Percentiles rank a stretch among this genome's conserved stretches.
These are phyloP conservation scores for Nomada lathburiana DNA, from an alignment of 2,888 invertebrate genomes.

Conservation along the genomic window DNA sequence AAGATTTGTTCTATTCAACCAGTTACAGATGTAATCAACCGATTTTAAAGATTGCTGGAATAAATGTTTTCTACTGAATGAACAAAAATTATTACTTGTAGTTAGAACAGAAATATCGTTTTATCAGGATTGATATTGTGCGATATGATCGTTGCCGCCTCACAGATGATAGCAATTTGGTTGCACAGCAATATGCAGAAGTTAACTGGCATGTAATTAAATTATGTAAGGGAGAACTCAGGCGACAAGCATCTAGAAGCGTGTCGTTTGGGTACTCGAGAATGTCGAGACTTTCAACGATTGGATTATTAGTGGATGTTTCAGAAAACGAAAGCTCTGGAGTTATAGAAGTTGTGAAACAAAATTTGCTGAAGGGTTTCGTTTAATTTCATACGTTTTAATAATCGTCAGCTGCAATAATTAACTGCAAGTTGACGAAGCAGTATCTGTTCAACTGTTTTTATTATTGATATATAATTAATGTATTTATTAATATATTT, in stretches of 20 bases:
- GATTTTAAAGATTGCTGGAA: neutral
- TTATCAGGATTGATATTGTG: slow-evolving; percentile 21
- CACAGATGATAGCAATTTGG: slow-evolving; percentile 57
- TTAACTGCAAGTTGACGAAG: neutral
- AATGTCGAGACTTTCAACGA: slow-evolving; percentile 32
- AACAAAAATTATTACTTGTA: neutral
- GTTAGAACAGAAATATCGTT: slow-evolving; percentile 10
- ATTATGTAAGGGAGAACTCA: slow-evolving; percentile 51
- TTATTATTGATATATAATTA: too few species aligned
- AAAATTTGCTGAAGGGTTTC: neutral
- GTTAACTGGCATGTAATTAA: slow-evolving; percentile 60
- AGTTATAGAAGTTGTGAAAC: neutral
- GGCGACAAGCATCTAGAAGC: slow-evolving; percentile 30
- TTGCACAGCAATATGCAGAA: slow-evolving; percentile 63
- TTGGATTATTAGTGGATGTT: neutral
- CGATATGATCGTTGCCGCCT: slow-evolving; percentile 53
- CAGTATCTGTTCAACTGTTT: too few species aligned
- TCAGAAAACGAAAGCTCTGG: neutral
- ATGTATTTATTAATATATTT: too few species aligned
- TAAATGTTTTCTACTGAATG: neutral
- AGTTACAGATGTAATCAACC: neutral
- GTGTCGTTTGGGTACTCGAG: slow-evolving; percentile 38
- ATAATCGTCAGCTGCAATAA: neutral
- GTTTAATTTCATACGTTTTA: neutral
- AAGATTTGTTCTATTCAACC: neutral